These are phyloP conservation scores for Brachirus orientalis DNA, from an alignment of 2,113 vertebrate genomes.

Conservation along the genomic window DNA sequence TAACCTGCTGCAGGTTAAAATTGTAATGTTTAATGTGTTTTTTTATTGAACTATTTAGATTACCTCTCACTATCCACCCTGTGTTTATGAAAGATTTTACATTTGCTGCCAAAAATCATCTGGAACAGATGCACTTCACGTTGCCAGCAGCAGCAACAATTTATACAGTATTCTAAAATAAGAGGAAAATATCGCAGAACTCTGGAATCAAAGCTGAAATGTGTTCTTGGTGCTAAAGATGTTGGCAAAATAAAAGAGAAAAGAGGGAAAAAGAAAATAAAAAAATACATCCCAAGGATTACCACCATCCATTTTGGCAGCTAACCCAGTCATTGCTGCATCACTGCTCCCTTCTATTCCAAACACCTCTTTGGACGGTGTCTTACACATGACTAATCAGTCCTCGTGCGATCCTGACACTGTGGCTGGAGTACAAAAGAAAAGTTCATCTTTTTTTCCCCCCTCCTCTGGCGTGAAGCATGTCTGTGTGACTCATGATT, in stretches of 20 bases:
- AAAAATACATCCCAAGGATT: constrained; percentile 67
- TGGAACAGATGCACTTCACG: constrained; percentile 29
- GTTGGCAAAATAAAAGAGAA: constrained; percentile 67
- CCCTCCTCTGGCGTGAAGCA: constrained; percentile 48
- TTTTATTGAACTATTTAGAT: background rate
- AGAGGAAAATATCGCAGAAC: constrained; percentile 41
- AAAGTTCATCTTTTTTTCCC: constrained; percentile 32
- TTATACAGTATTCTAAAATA: constrained; percentile 40
- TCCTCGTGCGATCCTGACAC: constrained; percentile 56
- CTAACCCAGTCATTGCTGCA: constrained; percentile 53
- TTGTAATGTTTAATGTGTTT: background rate
- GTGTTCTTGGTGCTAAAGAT: constrained; percentile 53
- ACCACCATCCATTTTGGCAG: constrained; percentile 66
- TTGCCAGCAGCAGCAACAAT: constrained; percentile 39
- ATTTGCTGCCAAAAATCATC: constrained; percentile 14
- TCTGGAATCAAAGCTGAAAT: constrained; percentile 49
- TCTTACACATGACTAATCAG: constrained; percentile 66
- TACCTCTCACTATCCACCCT: background rate
- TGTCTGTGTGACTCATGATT: constrained; percentile 55
- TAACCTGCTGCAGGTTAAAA: constrained; percentile 2
- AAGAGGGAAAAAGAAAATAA: constrained; percentile 44
- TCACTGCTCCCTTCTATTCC: constrained; percentile 39
- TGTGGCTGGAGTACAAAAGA: constrained; percentile 30
- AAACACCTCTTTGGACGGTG: constrained; percentile 52
- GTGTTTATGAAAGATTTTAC: constrained; percentile 12